Evolutionary conservation across 53 echinoderm and acorn worm species (phyloP).

Genomic region (Paracentrotus lividus): DNA sequence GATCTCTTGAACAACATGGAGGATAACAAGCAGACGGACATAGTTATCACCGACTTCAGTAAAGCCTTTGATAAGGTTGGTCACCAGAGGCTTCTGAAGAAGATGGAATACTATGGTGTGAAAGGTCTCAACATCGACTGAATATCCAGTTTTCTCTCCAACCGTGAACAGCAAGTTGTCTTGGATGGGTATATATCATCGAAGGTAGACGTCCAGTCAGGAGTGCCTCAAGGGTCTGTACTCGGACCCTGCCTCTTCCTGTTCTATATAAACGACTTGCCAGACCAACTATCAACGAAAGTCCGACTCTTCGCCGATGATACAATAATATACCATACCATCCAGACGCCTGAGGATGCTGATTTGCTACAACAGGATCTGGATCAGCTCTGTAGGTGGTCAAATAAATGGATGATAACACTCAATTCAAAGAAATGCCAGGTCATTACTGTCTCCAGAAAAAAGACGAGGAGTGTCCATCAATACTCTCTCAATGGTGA

Average conservation of each 20-base stretch:
- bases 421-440: slow-evolving; percentile 53
- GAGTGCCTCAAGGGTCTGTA: slow-evolving; percentile 73
- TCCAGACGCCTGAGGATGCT: slow-evolving; percentile 35
- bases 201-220: slow-evolving; percentile 28
- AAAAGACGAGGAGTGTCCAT: slow-evolving; percentile 34
- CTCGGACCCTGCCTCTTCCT: slow-evolving; percentile 72
- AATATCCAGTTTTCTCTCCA: slow-evolving; percentile 33
- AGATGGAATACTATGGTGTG: slow-evolving; percentile 39
- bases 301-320: slow-evolving; percentile 71
- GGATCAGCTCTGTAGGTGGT: slow-evolving; percentile 43
- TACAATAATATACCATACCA: slow-evolving; percentile 48
- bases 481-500: slow-evolving; percentile 23
- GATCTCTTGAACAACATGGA: slow-evolving; percentile 63
- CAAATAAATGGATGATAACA: slow-evolving; percentile 53
- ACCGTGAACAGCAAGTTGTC: slow-evolving; percentile 43
- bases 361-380: slow-evolving; percentile 48
- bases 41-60: no score
- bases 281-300: slow-evolving; percentile 49
- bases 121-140: slow-evolving; percentile 33
- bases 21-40: slow-evolving; percentile 35
- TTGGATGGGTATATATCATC: slow-evolving; percentile 42
- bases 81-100: no score
- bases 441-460: slow-evolving; percentile 51
- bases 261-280: slow-evolving; percentile 70
- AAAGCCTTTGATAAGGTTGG: no score